These are phyloP conservation scores for Oophaga sylvatica DNA, from an alignment of 2,797 vertebrate genomes.

Conservation along the genomic window DNA sequence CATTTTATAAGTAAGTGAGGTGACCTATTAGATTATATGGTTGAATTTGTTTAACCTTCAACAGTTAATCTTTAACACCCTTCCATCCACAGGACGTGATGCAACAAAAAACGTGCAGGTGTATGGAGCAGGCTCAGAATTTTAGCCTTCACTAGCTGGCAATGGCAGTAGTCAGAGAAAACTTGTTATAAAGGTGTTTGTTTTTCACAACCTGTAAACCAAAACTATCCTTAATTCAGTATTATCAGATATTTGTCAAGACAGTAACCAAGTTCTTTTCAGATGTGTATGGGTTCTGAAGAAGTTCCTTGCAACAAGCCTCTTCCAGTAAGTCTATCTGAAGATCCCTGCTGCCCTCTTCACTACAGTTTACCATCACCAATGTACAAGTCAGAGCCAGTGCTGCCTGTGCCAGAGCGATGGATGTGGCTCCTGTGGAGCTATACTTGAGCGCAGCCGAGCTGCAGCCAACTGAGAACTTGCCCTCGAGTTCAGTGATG, in stretches of 20 bases:
- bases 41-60: too few relatives aligned
- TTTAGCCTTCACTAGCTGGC: too few relatives aligned
- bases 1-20: too few relatives aligned
- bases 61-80: too few relatives aligned
- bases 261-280: conserved; percentile 91
- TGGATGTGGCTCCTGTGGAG: conserved; percentile 82
- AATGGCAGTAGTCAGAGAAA: too few relatives aligned
- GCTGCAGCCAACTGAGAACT: conserved; percentile 94
- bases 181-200: too few relatives aligned
- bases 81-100: too few relatives aligned
- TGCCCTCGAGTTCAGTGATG: conserved; percentile 97
- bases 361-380: conserved; percentile 89
- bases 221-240: conserved; percentile 66
- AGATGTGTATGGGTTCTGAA: conserved; percentile 88
- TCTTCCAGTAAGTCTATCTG: conserved; percentile 88
- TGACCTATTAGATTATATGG: too few relatives aligned
- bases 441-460: conserved; percentile 94
- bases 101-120: too few relatives aligned
- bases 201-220: not conserved
- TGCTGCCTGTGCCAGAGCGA: conserved; percentile 80
- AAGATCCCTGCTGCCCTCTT: conserved; percentile 90
- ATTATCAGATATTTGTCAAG: conserved; percentile 91
- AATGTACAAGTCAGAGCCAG: conserved; percentile 90
- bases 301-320: conserved; percentile 88
- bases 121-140: too few relatives aligned